Percentiles rank a stretch among this genome's conserved stretches.
Conservation (phyloP, 2,113 vertebrate species). For the Ceratotherium simum region DNA sequence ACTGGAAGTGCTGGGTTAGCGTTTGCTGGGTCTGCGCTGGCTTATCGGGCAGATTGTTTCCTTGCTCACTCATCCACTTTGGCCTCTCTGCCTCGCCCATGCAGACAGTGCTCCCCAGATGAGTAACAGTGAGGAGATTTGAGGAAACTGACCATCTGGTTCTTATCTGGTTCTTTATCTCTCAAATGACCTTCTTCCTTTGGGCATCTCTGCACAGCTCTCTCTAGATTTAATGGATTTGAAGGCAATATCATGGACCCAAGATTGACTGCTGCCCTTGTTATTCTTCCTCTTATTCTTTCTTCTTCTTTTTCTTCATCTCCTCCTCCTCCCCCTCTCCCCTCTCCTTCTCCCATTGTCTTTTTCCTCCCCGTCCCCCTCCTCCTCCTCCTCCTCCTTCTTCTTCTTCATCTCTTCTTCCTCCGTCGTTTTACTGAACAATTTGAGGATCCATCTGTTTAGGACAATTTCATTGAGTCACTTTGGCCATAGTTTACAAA, state of each 20-base stretch:
- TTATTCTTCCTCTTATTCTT: neutral
- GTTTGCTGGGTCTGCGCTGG: rapidly evolving
- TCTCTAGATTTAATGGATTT: neutral
- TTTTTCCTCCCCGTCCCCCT: no score
- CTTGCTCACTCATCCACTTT: neutral
- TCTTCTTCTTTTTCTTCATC: neutral
- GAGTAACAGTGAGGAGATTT: neutral
- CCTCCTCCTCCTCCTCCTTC: neutral
- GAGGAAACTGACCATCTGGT: neutral
- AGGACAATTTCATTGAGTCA: neutral
- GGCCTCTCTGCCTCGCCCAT: rapidly evolving
- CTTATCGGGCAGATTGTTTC: rapidly evolving
- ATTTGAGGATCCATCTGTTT: neutral
- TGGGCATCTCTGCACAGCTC: neutral
- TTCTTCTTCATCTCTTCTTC: no score
- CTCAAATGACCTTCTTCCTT: no score
- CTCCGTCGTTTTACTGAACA: neutral
- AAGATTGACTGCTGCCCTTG: neutral
- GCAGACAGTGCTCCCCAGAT: rapidly evolving
- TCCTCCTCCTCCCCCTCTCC: neutral
- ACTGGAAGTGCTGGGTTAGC: rapidly evolving
- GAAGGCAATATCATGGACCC: neutral
- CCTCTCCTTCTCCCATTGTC: rapidly evolving
- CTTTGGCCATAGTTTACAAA: neutral
- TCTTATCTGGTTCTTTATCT: neutral